A percentile compares a stretch with the other conserved stretches of the same genome.
These are phyloP conservation scores for Hyalella azteca DNA, from an alignment of 2,888 invertebrate genomes.

Conservation along the genomic window DNA sequence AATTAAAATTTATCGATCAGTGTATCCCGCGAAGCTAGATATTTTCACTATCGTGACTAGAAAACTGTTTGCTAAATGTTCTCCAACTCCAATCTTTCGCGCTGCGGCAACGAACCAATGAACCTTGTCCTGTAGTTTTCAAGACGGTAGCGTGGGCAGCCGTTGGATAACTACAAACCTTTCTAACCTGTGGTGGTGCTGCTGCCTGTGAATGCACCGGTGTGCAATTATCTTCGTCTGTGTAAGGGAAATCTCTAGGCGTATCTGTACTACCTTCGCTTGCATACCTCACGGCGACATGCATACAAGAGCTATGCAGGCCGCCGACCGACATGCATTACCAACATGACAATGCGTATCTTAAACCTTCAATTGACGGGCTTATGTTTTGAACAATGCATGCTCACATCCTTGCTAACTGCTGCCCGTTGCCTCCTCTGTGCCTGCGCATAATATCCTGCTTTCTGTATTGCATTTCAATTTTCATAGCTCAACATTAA, in stretches of 20 bases:
- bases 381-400: constrained; percentile 14
- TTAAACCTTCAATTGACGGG: constrained; percentile 17
- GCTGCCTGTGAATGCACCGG: not conserved
- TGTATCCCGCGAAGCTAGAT: no score
- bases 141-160: no score
- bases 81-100: no score
- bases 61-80: no score
- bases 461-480: no score
- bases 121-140: no score
- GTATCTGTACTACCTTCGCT: not conserved
- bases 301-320: not conserved
- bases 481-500: no score
- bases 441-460: not conserved
- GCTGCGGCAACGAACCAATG: no score
- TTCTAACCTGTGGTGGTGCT: not conserved
- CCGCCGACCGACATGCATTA: not conserved
- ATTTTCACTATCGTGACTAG: no score
- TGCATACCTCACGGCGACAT: not conserved
- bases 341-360: not conserved
- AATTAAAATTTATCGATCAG: no score
- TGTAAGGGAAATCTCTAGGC: not conserved
- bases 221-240: not conserved
- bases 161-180: no score
- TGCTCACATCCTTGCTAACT: constrained; percentile 16
- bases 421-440: not conserved